phyloP scores from a whole-genome alignment of 1,140 invertebrate genomes.

The Drosophila bifasciata region DNA sequence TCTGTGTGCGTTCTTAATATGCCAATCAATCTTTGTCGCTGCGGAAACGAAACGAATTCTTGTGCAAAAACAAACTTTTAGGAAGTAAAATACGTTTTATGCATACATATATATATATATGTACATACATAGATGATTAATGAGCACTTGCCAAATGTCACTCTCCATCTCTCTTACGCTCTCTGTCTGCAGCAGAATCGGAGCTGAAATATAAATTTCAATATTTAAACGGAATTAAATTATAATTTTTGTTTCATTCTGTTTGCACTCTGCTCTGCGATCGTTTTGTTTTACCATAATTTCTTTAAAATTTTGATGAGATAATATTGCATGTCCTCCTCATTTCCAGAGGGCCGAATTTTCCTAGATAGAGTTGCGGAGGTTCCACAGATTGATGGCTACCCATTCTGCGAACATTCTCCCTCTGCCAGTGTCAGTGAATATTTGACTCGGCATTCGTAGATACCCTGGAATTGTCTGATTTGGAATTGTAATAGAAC shows the following conservation, averaged over 20 bases:
- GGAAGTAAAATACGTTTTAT: constrained; percentile 72
- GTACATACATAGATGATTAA: constrained; percentile 73
- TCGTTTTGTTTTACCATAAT: constrained; percentile 18
- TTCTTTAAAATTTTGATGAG: background rate
- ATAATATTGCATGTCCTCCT: constrained; percentile 32
- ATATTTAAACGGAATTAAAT: constrained; percentile 59
- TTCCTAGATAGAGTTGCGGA: constrained; percentile 53
- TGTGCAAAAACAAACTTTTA: constrained; percentile 53
- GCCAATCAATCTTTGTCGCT: constrained; percentile 78
- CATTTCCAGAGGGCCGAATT: constrained; percentile 21
- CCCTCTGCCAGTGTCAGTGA: constrained; percentile 39
- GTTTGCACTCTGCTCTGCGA: constrained; percentile 25
- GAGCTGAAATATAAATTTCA: constrained; percentile 42
- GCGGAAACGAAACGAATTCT: constrained; percentile 25
- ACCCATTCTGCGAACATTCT: constrained; percentile 41
- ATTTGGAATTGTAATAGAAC: too few species aligned
- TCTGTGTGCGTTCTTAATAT: constrained; percentile 37
- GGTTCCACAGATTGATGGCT: constrained; percentile 59
- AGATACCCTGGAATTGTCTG: too few species aligned
- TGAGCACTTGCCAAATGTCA: constrained; percentile 55
- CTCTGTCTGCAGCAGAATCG: constrained; percentile 22
- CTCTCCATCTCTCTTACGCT: constrained; percentile 8
- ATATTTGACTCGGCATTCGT: background rate
- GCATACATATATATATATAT: too few species aligned
- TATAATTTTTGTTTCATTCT: constrained; percentile 2